These are phyloP conservation scores for Campaea margaritaria DNA, from an alignment of 2,888 invertebrate species.

Conservation along the genomic window DNA sequence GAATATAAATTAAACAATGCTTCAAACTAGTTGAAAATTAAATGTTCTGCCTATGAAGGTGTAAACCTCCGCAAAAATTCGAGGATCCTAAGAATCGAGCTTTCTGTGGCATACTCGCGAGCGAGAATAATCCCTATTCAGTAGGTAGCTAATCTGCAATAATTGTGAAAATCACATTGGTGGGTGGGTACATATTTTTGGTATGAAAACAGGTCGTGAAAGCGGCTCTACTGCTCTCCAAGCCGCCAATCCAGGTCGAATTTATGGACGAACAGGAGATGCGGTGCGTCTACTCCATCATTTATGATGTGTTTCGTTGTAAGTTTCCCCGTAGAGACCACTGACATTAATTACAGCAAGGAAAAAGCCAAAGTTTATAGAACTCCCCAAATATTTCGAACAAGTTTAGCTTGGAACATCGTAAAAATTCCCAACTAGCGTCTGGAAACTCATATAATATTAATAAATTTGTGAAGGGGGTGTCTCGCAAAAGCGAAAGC, in stretches of 20 bases:
- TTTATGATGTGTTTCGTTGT: slow-evolving; percentile 91
- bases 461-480: slow-evolving; percentile 35
- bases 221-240: slow-evolving; percentile 82
- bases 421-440: slow-evolving; percentile 33
- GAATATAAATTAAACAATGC: too few relatives aligned
- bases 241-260: slow-evolving; percentile 76
- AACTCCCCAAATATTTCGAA: slow-evolving; percentile 17
- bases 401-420: slow-evolving; percentile 17
- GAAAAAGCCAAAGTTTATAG: background rate
- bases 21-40: too few relatives aligned
- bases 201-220: slow-evolving; percentile 76
- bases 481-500: slow-evolving; percentile 46
- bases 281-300: slow-evolving; percentile 89
- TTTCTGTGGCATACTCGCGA: too few relatives aligned
- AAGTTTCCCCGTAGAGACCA: slow-evolving; percentile 60
- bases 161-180: too few relatives aligned
- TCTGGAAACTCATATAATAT: slow-evolving; percentile 43
- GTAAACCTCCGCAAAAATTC: too few relatives aligned
- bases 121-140: too few relatives aligned
- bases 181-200: too few relatives aligned
- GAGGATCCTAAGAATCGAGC: too few relatives aligned
- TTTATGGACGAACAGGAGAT: slow-evolving; percentile 89
- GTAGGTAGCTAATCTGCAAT: too few relatives aligned
- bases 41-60: too few relatives aligned
- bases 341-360: too few relatives aligned